These are phyloP conservation scores for Phocoena sinus DNA, from an alignment of 2,113 vertebrate species.

Conservation along the genomic window DNA sequence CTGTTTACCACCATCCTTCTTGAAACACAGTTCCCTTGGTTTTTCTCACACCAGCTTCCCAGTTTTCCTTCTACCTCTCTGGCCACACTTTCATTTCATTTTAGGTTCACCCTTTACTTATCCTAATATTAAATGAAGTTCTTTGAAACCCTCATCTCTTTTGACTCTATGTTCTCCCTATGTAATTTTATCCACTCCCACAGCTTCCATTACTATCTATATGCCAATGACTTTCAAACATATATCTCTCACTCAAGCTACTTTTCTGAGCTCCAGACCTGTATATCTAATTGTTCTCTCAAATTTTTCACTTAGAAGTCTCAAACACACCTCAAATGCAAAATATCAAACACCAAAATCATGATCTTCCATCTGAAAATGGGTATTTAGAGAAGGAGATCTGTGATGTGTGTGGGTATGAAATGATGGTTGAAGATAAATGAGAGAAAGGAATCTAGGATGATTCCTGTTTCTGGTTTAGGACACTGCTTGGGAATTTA, in stretches of 20 bases:
- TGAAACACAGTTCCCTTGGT: neutral
- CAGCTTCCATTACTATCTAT: neutral
- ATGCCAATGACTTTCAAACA: neutral
- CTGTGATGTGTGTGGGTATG: neutral
- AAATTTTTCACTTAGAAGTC: neutral
- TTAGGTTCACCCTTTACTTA: neutral
- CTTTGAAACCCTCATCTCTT: neutral
- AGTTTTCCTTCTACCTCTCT: neutral
- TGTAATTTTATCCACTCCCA: neutral
- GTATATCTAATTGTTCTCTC: neutral
- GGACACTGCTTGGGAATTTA: neutral
- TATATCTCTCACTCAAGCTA: neutral
- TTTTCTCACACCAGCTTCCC: neutral
- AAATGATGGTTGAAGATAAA: neutral
- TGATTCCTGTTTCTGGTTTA: neutral
- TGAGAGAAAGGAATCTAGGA: neutral
- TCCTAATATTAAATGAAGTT: neutral
- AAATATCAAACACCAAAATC: neutral
- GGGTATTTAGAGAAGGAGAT: neutral
- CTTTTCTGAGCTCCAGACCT: neutral
- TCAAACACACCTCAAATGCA: neutral
- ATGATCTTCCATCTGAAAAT: neutral
- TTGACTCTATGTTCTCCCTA: neutral
- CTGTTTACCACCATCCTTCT: neutral
- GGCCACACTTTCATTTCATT: neutral